Conservation (phyloP, 2,797 vertebrate species). For the Chaetophractus vellerosus region DNA sequence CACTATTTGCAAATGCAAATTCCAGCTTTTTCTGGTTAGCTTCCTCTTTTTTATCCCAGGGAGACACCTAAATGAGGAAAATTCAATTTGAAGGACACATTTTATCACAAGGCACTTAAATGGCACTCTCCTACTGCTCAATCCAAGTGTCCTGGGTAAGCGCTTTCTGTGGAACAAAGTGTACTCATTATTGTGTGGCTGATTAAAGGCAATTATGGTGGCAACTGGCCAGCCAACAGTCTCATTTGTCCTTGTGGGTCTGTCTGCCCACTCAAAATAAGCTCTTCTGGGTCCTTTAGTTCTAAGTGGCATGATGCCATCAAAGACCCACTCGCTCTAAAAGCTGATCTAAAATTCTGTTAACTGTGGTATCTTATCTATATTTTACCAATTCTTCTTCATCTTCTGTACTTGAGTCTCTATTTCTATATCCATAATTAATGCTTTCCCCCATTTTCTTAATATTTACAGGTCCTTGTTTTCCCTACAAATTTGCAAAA, state of each 20-base stretch:
- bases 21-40: constrained; percentile 96
- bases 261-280: neutral
- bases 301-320: neutral
- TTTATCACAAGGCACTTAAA: constrained; percentile 19
- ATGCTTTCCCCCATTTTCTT: neutral
- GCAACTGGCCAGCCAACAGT: neutral
- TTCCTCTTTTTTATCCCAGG: constrained; percentile 98
- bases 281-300: constrained; percentile 25
- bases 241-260: neutral
- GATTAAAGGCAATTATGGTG: neutral
- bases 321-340: neutral
- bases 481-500: constrained; percentile 17
- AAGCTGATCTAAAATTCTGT: constrained; percentile 8
- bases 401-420: neutral
- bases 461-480: neutral
- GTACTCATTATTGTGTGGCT: neutral
- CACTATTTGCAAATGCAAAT: constrained; percentile 96
- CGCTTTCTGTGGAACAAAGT: neutral
- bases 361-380: neutral
- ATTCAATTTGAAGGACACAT: constrained; percentile 19
- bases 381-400: constrained; percentile 9
- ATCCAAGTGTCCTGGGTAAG: neutral
- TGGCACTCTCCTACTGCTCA: neutral
- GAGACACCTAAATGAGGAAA: constrained; percentile 93
- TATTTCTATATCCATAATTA: neutral